Conservation (phyloP, 2,888 invertebrate genomes). For the Arrhopalites spinosus region DNA sequence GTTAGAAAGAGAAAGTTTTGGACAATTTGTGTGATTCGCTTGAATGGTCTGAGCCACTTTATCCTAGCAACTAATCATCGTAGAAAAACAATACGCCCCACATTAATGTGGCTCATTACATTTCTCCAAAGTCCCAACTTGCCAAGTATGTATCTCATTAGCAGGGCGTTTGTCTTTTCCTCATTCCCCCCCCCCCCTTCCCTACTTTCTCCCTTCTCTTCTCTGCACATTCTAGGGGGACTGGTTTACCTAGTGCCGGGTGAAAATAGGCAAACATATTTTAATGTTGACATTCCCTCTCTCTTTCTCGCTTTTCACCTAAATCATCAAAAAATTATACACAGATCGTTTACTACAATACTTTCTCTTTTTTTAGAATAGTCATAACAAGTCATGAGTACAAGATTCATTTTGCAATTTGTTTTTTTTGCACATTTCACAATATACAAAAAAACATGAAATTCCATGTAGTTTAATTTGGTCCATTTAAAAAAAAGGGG, state of each 20-base stretch:
- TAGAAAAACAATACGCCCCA: constrained; percentile 54
- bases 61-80: constrained; percentile 55
- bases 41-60: constrained; percentile 52
- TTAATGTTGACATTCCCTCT: neutral
- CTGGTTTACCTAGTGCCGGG: no score
- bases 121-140: constrained; percentile 37
- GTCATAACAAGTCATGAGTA: no score
- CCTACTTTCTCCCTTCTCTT: neutral
- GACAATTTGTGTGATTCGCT: constrained; percentile 47
- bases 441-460: no score
- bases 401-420: no score
- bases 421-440: no score
- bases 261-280: neutral
- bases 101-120: constrained; percentile 56
- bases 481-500: no score
- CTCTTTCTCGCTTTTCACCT: neutral
- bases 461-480: no score
- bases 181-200: neutral
- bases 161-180: neutral
- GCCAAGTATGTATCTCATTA: constrained; percentile 24
- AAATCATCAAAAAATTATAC: neutral
- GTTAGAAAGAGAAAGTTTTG: constrained; percentile 28
- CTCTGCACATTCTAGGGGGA: neutral
- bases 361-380: no score
- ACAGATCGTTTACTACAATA: neutral